These are phyloP conservation scores for Metallyticus violacea DNA, from an alignment of 2,888 invertebrate genomes.

Conservation along the genomic window DNA sequence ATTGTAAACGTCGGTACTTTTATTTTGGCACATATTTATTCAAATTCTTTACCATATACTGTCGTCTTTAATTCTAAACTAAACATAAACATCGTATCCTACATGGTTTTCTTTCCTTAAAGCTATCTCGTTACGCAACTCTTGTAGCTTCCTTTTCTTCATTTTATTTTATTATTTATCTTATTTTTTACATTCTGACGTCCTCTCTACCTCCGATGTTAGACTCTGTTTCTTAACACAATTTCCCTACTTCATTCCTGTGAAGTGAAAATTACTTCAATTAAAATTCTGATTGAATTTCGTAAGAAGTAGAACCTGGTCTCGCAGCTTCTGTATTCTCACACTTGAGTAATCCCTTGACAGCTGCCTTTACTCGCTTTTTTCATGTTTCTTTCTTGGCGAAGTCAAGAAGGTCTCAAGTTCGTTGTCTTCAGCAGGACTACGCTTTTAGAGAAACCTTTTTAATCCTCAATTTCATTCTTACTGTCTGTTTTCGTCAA, in stretches of 20 bases:
- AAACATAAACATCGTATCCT: no score
- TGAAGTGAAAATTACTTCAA: slow-evolving; percentile 20
- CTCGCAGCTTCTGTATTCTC: not conserved
- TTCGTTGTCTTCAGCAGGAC: not conserved
- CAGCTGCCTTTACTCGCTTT: not conserved
- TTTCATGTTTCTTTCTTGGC: not conserved
- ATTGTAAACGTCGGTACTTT: no score
- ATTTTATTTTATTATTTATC: not conserved
- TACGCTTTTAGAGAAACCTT: not conserved
- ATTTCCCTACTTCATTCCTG: slow-evolving; percentile 11
- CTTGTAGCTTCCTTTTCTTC: not conserved
- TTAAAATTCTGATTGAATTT: slow-evolving; percentile 17
- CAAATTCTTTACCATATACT: no score
- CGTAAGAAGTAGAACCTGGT: not conserved
- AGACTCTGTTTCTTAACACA: slow-evolving; percentile 14
- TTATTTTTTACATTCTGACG: not conserved
- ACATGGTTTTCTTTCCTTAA: not conserved
- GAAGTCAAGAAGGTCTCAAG: not conserved
- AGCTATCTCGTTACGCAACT: not conserved
- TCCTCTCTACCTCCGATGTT: not conserved
- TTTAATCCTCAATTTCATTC: not conserved
- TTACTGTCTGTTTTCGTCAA: not conserved
- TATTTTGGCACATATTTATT: no score
- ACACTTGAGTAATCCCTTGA: not conserved
- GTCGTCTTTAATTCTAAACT: no score